phyloP scores from a whole-genome alignment of 1,140 invertebrate genomes.

The silkworm (Bombyx mori) region ASM3026992v2 NC_085128.1:12547501-12548000 shows the following conservation, averaged over 20 bases:
- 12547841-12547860: constrained; percentile 29
- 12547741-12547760: constrained; percentile 3
- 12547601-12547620: constrained; percentile 37
- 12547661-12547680: constrained; percentile 33
- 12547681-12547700: constrained; percentile 35
- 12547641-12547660: constrained; percentile 34
- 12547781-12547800: constrained; percentile 20
- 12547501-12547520: constrained; percentile 18
- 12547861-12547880: constrained; percentile 40
- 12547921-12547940: constrained; percentile 9
- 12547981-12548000: constrained; percentile 10
- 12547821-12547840: constrained; percentile 35
- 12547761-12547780: constrained; percentile 29
- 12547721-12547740: constrained; percentile 11
- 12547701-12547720: constrained; percentile 23
- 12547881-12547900: constrained; percentile 31
- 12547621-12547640: constrained; percentile 43
- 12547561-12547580: constrained; percentile 42
- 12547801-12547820: constrained; percentile 38
- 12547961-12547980: constrained; percentile 3
- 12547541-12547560: constrained; percentile 38
- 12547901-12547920: constrained; percentile 40
- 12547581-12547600: constrained; percentile 33
- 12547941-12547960: constrained; percentile 9
- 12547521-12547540: constrained; percentile 26